Percentiles rank a stretch among this genome's conserved stretches.
These are phyloP conservation scores for Ancistrus triradiatus DNA, from an alignment of 2,113 vertebrate species.

Conservation along the genomic window DNA sequence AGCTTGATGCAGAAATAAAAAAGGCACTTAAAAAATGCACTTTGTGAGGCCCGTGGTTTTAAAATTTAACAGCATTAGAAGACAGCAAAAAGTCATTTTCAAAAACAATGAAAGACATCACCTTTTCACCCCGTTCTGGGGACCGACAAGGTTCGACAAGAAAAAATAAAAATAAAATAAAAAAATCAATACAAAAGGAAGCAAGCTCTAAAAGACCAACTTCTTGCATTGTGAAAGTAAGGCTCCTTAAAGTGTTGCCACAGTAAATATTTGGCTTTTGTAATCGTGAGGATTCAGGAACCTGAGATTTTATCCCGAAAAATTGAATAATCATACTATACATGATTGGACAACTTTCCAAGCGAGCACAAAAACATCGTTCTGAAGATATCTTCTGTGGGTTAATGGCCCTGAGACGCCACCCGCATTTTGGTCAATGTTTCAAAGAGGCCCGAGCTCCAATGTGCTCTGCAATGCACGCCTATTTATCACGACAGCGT, in stretches of 20 bases:
- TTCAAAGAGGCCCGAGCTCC: no score
- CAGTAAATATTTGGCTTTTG: conserved; percentile 68
- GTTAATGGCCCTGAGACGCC: conserved; percentile 27
- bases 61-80: conserved; percentile 12
- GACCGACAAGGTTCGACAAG: neutral
- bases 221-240: conserved; percentile 53
- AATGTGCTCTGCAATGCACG: no score
- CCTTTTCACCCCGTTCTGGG: neutral
- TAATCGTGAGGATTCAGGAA: conserved; percentile 61
- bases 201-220: neutral
- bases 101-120: conserved; percentile 18
- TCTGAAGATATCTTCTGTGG: conserved; percentile 13
- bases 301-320: conserved; percentile 66
- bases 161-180: neutral
- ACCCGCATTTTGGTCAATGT: neutral
- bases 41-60: conserved; percentile 42
- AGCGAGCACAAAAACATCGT: neutral
- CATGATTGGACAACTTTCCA: neutral
- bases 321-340: neutral
- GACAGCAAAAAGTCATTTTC: conserved; percentile 10
- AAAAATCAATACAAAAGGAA: conserved; percentile 4
- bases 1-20: conserved; percentile 80
- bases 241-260: conserved; percentile 52
- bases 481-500: no score
- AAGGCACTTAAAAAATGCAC: conserved; percentile 88